These are phyloP conservation scores for Homarus gammarus DNA, from an alignment of 2,888 invertebrate species.

Conservation along the genomic window DNA sequence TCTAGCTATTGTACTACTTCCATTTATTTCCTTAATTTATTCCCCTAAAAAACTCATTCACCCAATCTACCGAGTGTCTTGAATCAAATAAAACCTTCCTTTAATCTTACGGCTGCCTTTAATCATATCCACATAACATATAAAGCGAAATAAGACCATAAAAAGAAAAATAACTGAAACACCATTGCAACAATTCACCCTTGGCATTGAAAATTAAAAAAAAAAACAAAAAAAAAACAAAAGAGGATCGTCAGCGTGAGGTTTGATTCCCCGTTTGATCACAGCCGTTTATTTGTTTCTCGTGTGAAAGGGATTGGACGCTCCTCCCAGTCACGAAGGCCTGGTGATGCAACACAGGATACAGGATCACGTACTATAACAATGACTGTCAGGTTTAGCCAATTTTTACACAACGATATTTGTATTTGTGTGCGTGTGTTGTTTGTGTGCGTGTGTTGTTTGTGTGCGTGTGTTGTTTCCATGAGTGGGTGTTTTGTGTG, in stretches of 20 bases:
- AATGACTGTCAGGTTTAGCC: neutral
- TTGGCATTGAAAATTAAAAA: neutral
- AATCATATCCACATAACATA: neutral
- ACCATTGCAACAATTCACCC: neutral
- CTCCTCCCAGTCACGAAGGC: neutral
- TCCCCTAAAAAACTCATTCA: neutral
- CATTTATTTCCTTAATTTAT: no score
- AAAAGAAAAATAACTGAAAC: neutral
- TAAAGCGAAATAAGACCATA: neutral
- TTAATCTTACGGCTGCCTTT: neutral
- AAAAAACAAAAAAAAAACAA: neutral
- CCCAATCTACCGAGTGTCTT: neutral
- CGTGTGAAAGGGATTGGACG: neutral
- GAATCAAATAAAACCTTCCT: neutral
- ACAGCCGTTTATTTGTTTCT: neutral
- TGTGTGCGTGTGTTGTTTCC: no score
- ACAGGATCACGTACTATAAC: neutral
- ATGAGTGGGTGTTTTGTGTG: no score
- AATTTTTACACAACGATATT: no score
- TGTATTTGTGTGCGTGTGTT: no score
- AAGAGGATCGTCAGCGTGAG: neutral
- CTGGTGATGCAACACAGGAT: neutral
- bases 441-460: no score
- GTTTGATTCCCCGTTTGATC: neutral
- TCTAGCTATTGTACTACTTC: no score